phyloP scores from a whole-genome alignment of 1,140 invertebrate genomes.

The Medauroidea extradentata region DNA sequence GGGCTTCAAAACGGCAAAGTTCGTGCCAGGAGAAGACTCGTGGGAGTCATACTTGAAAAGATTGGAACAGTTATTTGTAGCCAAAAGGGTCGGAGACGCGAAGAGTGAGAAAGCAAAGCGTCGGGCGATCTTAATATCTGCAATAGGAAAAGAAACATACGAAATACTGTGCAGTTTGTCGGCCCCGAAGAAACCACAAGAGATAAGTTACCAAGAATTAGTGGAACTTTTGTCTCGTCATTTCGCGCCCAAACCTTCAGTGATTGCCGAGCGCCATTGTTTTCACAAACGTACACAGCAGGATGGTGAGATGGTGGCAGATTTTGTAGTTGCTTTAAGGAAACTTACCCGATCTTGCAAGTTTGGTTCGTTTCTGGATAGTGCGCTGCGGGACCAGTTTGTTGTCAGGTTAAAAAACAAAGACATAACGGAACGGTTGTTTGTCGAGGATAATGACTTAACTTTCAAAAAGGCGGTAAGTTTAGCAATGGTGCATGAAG shows the following conservation, averaged over 20 bases:
- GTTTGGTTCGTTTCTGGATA: not conserved
- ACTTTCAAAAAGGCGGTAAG: not conserved
- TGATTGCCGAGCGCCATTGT: not conserved
- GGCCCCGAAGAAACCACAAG: not conserved
- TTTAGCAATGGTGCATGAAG: not conserved
- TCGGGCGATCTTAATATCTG: not conserved
- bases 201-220: not conserved
- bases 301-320: not conserved
- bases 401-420: not conserved
- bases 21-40: not conserved
- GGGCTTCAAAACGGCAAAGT: not conserved
- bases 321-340: not conserved
- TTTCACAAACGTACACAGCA: not conserved
- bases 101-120: not conserved
- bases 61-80: not conserved
- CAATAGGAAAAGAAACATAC: not conserved
- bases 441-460: not conserved
- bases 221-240: not conserved
- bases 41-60: slow-evolving; percentile 1
- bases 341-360: not conserved
- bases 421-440: not conserved
- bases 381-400: not conserved
- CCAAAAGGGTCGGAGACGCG: not conserved
- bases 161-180: not conserved
- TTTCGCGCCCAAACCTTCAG: not conserved